Conservation (phyloP, 1,140 invertebrate species). For the Bathynomus jamesi region DNA sequence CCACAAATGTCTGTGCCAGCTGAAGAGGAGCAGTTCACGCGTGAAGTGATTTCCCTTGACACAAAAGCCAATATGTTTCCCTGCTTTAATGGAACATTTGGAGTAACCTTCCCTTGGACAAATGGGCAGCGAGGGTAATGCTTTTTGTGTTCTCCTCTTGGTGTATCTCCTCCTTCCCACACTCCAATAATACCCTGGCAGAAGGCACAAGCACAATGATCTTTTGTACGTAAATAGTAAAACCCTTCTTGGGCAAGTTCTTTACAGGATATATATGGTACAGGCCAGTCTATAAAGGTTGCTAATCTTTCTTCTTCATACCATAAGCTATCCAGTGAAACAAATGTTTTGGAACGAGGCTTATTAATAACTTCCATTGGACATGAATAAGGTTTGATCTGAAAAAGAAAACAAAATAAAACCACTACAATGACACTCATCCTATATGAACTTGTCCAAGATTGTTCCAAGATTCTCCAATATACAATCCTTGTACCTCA, state of each 20-base stretch:
- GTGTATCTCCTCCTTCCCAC: slow-evolving; percentile 65
- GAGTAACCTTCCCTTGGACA: slow-evolving; percentile 52
- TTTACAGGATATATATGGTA: slow-evolving; percentile 52
- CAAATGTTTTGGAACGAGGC: slow-evolving; percentile 23
- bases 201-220: slow-evolving; percentile 73
- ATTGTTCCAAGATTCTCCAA: no score
- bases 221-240: slow-evolving; percentile 56
- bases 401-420: no score
- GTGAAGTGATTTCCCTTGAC: slow-evolving; percentile 61
- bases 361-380: no score
- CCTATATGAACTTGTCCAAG: no score
- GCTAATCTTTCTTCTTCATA: slow-evolving; percentile 32
- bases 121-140: slow-evolving; percentile 68
- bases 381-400: no score
- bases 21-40: no score
- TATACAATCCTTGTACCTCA: no score
- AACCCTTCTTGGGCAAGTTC: slow-evolving; percentile 73
- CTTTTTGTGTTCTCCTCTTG: slow-evolving; percentile 62
- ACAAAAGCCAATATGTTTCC: slow-evolving; percentile 64
- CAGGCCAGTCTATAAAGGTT: slow-evolving; percentile 37
- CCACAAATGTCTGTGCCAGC: no score
- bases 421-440: no score
- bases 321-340: slow-evolving; percentile 27
- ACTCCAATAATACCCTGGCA: slow-evolving; percentile 61
- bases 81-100: slow-evolving; percentile 57